Base-by-base conservation (phyloP, 2,797 vertebrate species). In the Chelonia mydas region DNA sequence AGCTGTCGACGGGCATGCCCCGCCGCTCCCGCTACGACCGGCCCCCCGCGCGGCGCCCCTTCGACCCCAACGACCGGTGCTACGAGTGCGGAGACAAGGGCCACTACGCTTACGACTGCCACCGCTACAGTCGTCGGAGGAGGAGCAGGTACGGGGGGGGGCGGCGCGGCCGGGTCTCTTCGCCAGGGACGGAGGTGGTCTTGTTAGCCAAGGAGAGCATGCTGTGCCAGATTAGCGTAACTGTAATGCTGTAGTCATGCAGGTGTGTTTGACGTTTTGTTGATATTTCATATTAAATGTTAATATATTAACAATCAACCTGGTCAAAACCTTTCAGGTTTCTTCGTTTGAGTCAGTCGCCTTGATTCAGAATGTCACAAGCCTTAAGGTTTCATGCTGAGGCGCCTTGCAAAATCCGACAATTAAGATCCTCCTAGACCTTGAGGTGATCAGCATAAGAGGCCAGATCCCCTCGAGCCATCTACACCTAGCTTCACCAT, bases 291-390 rank as follows among this genome's bases (percentile, higher is more conserved):
- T 98, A 92, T 97, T 95, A 31, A 97, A 97, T 98, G 98, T 98
- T 98, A 97, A 96, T 98, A 98, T 98, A 97, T 98, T 98, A 99
- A 99, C 98, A 98, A 98, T 98, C 98, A 98, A 99, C 98, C 98
- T 98, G 99, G 98, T 99, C 98, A 99, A 99, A 99, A 99, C 99
- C 98, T 99, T 99, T 99, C 99, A 99, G 99, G 99, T 99, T 99
- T 98, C 99, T 98, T 99, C 99, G 98, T 99, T 99, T 99, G 98
- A 98, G 98, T 98, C 98, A 98, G 98, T 98, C 98, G 98, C 98
- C 98, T 98, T 98, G 98, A 98, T 99, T 99, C 98, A 99, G 99
- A 99, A 98, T 99, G 98, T 99, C 99, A 98, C 98, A 98, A 99
- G 98, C 99, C 98, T 99, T 99, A 99, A 98, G 98, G 98, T 99